Conservation (phyloP, 1,140 invertebrate species). For the Mizuhopecten yessoensis region DNA sequence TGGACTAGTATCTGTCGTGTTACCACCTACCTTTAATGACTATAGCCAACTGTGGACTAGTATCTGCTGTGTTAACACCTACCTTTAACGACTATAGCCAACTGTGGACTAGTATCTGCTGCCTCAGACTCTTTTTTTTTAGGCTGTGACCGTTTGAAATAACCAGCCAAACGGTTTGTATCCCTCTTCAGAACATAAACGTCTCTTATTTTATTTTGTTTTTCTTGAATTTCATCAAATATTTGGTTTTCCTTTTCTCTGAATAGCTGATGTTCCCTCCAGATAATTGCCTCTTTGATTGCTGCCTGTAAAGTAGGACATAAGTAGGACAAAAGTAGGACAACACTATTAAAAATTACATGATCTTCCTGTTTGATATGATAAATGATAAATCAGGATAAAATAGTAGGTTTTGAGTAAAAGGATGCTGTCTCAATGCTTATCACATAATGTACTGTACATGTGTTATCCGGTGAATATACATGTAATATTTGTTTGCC, state of each 20-base stretch:
- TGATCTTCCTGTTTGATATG: too few species aligned
- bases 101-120: slow-evolving; percentile 62
- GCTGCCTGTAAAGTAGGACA: slow-evolving; percentile 81
- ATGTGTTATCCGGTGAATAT: too few species aligned
- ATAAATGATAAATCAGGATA: too few species aligned
- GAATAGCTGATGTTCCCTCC: slow-evolving; percentile 85
- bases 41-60: too few species aligned
- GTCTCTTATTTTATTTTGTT: slow-evolving; percentile 87
- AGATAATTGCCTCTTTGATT: slow-evolving; percentile 63
- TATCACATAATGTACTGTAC: too few species aligned
- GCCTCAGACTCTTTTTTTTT: slow-evolving; percentile 59
- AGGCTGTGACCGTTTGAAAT: slow-evolving; percentile 52
- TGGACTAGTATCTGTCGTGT: too few species aligned
- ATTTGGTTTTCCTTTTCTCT: slow-evolving; percentile 88
- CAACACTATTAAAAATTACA: too few species aligned
- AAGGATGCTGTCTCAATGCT: too few species aligned
- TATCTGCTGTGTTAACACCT: not conserved
- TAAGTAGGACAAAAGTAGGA: not conserved
- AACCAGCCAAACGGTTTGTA: slow-evolving; percentile 86
- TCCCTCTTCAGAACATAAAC: slow-evolving; percentile 88
- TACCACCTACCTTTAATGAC: too few species aligned
- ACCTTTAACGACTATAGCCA: slow-evolving; percentile 64
- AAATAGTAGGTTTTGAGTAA: too few species aligned
- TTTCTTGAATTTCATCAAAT: slow-evolving; percentile 87
- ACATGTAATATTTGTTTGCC: too few species aligned